Conservation (phyloP, 1,140 invertebrate species). For the Hylaeus anthracinus region DNA sequence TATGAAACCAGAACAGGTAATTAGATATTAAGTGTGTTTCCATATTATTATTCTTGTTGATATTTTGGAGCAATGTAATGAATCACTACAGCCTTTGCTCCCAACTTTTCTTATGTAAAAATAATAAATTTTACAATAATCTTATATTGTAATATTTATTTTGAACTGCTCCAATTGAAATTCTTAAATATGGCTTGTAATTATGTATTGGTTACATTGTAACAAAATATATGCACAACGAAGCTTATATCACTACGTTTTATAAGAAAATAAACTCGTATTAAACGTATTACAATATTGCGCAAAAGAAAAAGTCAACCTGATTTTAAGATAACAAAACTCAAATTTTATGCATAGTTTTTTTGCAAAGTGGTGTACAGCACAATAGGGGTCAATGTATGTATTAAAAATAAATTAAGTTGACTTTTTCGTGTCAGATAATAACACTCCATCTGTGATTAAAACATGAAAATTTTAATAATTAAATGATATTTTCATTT, state of each 20-base stretch:
- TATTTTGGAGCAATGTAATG: slow-evolving; percentile 45
- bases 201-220: slow-evolving; percentile 31
- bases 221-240: slow-evolving; percentile 33
- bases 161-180: background rate
- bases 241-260: slow-evolving; percentile 35
- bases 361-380: background rate
- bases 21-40: slow-evolving; percentile 35
- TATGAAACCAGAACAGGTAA: slow-evolving; percentile 37
- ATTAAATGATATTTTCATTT: background rate
- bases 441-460: background rate
- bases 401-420: slow-evolving; percentile 8
- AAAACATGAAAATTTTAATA: slow-evolving; percentile 16
- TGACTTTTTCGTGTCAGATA: slow-evolving; percentile 15
- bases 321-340: background rate
- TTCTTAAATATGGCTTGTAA: background rate
- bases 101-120: background rate
- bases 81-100: background rate
- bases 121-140: background rate
- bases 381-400: background rate
- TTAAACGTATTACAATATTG: slow-evolving; percentile 1
- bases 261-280: slow-evolving; percentile 7
- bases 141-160: background rate
- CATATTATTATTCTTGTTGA: slow-evolving; percentile 21
- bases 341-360: background rate
- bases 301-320: slow-evolving; percentile 8